Evolutionary conservation across 2,888 invertebrate genomes (phyloP).

Genomic region (Tenodera sinensis): DNA sequence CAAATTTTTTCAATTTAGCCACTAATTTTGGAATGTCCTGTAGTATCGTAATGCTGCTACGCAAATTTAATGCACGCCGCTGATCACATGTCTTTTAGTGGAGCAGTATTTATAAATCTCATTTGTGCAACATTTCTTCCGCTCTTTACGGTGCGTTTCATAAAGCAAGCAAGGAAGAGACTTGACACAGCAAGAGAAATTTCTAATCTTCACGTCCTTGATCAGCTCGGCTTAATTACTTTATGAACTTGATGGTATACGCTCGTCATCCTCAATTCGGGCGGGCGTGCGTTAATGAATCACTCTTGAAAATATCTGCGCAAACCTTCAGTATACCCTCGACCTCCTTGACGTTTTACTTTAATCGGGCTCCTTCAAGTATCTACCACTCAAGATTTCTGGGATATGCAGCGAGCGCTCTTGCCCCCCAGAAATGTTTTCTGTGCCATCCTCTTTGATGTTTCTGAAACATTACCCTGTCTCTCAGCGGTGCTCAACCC

Average conservation of each 20-base stretch:
- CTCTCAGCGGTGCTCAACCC: too few relatives aligned
- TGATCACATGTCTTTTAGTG: not conserved
- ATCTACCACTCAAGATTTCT: not conserved
- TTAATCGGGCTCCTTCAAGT: not conserved
- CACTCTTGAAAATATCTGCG: not conserved
- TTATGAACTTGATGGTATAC: slow-evolving; percentile 1
- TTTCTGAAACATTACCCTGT: not conserved
- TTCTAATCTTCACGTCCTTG: not conserved
- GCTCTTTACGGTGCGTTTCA: not conserved
- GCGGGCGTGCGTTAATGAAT: not conserved
- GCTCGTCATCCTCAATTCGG: not conserved
- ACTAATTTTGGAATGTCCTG: too few relatives aligned
- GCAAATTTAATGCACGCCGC: not conserved
- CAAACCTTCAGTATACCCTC: not conserved
- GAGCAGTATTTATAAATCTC: not conserved
- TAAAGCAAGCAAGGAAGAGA: not conserved
- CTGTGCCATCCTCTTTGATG: not conserved
- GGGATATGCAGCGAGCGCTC: not conserved
- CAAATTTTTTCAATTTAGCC: too few relatives aligned
- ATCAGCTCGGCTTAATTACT: slow-evolving; percentile 3
- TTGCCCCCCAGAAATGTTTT: not conserved
- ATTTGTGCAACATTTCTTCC: not conserved
- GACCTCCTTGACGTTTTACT: not conserved
- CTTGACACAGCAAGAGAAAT: not conserved
- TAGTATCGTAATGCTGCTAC: too few relatives aligned